Evolutionary conservation across 2,888 invertebrate genomes (phyloP).

Genomic region (Nomada ruficornis): DNA sequence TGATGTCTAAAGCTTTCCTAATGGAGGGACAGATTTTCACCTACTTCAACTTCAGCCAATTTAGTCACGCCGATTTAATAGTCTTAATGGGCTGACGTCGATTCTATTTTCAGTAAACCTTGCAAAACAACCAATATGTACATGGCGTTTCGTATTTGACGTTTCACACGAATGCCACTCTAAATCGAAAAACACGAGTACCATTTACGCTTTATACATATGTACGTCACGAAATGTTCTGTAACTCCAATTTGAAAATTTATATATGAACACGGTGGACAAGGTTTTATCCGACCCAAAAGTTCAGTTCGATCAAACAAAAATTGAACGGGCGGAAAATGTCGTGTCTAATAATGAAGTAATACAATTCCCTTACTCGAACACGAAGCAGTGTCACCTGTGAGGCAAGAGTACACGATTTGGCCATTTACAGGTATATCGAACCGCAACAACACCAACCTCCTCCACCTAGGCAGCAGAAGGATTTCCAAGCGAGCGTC

Average conservation of each 20-base stretch:
- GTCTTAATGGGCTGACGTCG: neutral
- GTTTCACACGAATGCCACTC: too few relatives aligned
- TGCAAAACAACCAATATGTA: neutral
- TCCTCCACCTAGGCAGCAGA: neutral
- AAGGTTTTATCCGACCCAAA: too few relatives aligned
- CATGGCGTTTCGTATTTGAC: too few relatives aligned
- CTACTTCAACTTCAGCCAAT: neutral
- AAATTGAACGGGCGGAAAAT: too few relatives aligned
- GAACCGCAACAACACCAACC: neutral
- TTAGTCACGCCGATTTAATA: neutral
- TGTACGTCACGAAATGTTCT: too few relatives aligned
- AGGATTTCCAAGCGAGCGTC: neutral
- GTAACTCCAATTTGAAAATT: too few relatives aligned
- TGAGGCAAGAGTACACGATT: neutral
- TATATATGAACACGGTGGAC: too few relatives aligned
- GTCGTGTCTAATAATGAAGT: too few relatives aligned
- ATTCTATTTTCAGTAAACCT: neutral
- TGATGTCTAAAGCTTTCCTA: conserved; percentile 44
- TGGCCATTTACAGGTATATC: neutral
- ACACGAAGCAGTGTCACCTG: neutral
- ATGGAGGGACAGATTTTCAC: conserved; percentile 48
- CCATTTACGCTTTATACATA: too few relatives aligned
- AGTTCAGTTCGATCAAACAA: too few relatives aligned
- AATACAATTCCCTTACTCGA: too few relatives aligned
- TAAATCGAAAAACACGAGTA: too few relatives aligned